These are phyloP conservation scores for Osmerus mordax DNA, from an alignment of 2,113 vertebrate genomes.

Conservation along the genomic window DNA sequence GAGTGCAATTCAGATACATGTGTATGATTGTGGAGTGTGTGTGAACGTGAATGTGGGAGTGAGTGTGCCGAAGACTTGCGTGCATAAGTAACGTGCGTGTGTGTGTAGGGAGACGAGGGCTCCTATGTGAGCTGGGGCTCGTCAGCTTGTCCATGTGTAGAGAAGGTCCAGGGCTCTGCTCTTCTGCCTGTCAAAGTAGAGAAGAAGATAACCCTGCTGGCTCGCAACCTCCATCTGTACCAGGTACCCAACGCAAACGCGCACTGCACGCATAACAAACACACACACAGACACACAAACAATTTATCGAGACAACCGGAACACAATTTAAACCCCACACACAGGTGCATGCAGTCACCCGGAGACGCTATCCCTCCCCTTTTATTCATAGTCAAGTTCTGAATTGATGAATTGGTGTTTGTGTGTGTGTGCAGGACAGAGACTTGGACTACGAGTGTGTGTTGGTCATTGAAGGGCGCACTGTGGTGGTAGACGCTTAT, in stretches of 20 bases:
- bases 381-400: no score
- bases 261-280: not conserved
- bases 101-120: slow-evolving; percentile 75
- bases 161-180: slow-evolving; percentile 80
- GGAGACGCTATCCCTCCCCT: no score
- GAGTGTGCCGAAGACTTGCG: not conserved
- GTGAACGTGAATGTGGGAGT: not conserved
- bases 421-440: slow-evolving; percentile 69
- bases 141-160: slow-evolving; percentile 89
- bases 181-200: slow-evolving; percentile 83
- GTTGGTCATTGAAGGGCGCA: slow-evolving; percentile 84
- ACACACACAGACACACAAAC: no score
- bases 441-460: slow-evolving; percentile 87
- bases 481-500: slow-evolving; percentile 83
- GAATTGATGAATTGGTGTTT: not conserved
- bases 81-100: not conserved
- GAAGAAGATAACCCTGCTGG: slow-evolving; percentile 82
- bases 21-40: not conserved
- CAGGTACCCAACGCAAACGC: slow-evolving; percentile 72
- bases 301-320: not conserved
- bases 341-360: not conserved
- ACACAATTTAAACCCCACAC: no score
- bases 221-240: slow-evolving; percentile 87
- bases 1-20: not conserved
- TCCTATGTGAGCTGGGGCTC: slow-evolving; percentile 74